Percentiles rank a stretch among this genome's conserved stretches.
phyloP scores from a whole-genome alignment of 2,113 vertebrate species.

The Aix galericulata region DNA sequence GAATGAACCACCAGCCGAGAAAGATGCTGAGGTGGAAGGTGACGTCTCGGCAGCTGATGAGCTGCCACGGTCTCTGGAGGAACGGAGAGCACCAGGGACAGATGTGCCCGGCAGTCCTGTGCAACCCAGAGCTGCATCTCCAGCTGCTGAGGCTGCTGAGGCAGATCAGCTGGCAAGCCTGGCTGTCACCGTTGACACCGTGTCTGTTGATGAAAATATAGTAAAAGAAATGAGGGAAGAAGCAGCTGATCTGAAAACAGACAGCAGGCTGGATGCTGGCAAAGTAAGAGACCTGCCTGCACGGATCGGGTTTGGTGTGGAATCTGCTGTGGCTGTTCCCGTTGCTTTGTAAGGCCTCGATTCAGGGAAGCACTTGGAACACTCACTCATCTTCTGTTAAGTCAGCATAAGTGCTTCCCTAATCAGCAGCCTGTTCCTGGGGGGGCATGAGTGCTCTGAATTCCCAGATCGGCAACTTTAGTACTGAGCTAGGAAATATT shows the following conservation, averaged over 20 bases:
- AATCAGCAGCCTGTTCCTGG: not conserved
- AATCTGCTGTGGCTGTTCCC: not conserved
- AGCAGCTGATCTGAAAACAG: not conserved
- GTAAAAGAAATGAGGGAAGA: not conserved
- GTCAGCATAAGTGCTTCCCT: not conserved
- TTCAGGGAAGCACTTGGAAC: not conserved
- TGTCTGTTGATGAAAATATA: not conserved
- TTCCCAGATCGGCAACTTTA: not conserved
- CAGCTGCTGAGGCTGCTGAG: not conserved
- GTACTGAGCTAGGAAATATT: not conserved
- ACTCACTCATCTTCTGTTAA: accelerated
- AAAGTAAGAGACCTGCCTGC: constrained; percentile 55
- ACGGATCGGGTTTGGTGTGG: not conserved
- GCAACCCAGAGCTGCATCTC: not conserved
- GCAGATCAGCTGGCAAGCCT: not conserved
- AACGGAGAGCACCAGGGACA: not conserved
- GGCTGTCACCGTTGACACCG: not conserved
- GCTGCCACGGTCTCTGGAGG: not conserved
- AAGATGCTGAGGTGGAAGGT: not conserved
- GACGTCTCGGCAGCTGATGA: not conserved
- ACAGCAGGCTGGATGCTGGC: constrained; percentile 8
- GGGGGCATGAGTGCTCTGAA: not conserved
- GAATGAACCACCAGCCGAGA: not conserved
- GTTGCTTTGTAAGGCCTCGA: not conserved
- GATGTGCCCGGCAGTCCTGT: not conserved